A percentile compares a stretch with the other conserved stretches of the same genome.
These are phyloP conservation scores for Meloe dianella DNA, from an alignment of 2,888 invertebrate genomes.

Conservation along the genomic window DNA sequence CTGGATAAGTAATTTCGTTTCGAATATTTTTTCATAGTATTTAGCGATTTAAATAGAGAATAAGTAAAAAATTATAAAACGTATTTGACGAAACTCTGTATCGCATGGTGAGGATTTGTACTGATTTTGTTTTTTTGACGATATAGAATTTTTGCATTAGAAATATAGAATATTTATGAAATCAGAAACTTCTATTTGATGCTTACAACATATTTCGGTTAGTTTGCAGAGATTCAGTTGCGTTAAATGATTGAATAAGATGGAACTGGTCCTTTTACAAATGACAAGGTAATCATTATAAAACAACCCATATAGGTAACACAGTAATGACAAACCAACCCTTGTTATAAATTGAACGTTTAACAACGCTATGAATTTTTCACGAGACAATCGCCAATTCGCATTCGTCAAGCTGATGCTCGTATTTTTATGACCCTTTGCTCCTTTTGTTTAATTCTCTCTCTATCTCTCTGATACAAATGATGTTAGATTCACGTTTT, in stretches of 20 bases:
- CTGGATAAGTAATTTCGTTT: not conserved
- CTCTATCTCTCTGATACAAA: conserved; percentile 31
- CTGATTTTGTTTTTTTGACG: not conserved
- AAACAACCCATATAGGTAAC: conserved; percentile 44
- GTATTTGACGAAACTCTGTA: too few species aligned
- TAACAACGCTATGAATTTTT: conserved; percentile 51
- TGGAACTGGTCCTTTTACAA: conserved; percentile 32
- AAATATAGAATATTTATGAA: not conserved
- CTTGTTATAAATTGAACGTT: conserved; percentile 48
- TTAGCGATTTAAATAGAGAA: not conserved
- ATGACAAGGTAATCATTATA: conserved; percentile 48
- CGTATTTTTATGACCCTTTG: conserved; percentile 32
- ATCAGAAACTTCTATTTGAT: not conserved
- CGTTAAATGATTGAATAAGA: conserved; percentile 32
- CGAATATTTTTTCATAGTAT: not conserved
- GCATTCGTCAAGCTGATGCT: conserved; percentile 39
- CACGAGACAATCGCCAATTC: conserved; percentile 46
- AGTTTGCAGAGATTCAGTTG: not conserved
- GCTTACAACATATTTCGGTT: not conserved
- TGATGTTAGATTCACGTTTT: conserved; percentile 19
- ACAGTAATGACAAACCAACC: conserved; percentile 48
- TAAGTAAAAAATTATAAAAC: not conserved
- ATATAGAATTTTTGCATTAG: not conserved
- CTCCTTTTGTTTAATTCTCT: conserved; percentile 34
- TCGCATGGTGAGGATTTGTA: not conserved